These are phyloP conservation scores for Masnerella sp. DNA, from an alignment of 2,888 invertebrate species.

Conservation along the genomic window DNA sequence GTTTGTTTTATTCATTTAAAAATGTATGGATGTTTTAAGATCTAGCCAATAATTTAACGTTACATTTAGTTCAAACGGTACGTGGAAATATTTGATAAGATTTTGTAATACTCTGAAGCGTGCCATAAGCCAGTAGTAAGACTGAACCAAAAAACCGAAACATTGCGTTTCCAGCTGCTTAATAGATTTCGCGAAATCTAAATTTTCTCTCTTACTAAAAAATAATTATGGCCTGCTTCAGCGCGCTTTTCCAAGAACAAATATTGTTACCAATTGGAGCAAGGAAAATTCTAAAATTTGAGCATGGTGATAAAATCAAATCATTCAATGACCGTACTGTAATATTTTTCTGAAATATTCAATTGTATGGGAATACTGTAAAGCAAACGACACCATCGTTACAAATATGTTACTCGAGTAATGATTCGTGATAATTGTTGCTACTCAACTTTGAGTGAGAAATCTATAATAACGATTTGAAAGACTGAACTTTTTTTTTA, in stretches of 20 bases:
- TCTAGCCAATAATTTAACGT: constrained; percentile 13
- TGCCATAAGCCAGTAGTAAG: constrained; percentile 35
- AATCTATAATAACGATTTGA: constrained; percentile 52
- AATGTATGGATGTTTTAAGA: constrained; percentile 33
- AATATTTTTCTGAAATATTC: too few species aligned
- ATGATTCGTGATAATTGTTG: constrained; percentile 50
- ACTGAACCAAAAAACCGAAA: constrained; percentile 4
- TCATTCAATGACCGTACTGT: too few species aligned
- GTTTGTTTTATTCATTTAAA: constrained; percentile 23
- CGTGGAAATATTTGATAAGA: constrained; percentile 4
- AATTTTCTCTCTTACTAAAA: neutral
- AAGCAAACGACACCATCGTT: too few species aligned
- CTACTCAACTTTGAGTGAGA: constrained; percentile 48
- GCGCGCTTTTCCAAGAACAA: constrained; percentile 1
- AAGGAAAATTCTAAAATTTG: constrained; percentile 14
- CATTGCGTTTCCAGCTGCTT: neutral
- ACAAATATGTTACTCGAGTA: constrained; percentile 42
- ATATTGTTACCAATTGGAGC: too few species aligned
- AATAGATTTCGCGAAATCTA: neutral
- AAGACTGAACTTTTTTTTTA: constrained; percentile 59
- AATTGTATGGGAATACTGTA: too few species aligned
- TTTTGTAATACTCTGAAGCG: constrained; percentile 47
- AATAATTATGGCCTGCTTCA: constrained; percentile 38
- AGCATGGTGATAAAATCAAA: constrained; percentile 4
- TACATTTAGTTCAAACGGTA: constrained; percentile 29